These are phyloP conservation scores for Operophtera brumata DNA, from an alignment of 2,888 invertebrate genomes.

Conservation along the genomic window DNA sequence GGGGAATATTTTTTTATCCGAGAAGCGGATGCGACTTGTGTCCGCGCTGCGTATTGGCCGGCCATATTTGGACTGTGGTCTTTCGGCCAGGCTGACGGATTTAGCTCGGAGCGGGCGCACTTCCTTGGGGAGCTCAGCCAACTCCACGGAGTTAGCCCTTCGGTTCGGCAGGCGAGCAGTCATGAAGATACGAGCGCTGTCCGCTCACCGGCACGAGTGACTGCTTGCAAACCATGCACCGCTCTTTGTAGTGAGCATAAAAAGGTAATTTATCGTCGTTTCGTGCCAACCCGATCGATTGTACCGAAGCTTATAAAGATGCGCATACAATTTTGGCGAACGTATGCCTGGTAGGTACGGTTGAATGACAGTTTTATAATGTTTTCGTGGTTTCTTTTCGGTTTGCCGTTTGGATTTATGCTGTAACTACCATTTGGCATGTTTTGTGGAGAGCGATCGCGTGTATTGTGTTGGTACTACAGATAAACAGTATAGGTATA, in stretches of 20 bases:
- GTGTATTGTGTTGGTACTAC: slow-evolving; percentile 5
- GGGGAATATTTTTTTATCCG: slow-evolving; percentile 53
- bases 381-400: slow-evolving; percentile 48
- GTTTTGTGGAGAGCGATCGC: slow-evolving; percentile 15
- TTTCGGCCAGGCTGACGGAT: slow-evolving; percentile 64
- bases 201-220: slow-evolving; percentile 52
- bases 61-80: slow-evolving; percentile 63
- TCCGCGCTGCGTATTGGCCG: slow-evolving; percentile 64
- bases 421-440: slow-evolving; percentile 23
- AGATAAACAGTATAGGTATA: no score
- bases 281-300: slow-evolving; percentile 73
- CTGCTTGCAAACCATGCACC: slow-evolving; percentile 61
- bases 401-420: slow-evolving; percentile 25
- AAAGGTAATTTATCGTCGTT: slow-evolving; percentile 74
- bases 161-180: slow-evolving; percentile 19
- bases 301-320: slow-evolving; percentile 63
- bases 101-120: slow-evolving; percentile 58
- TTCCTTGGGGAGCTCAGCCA: slow-evolving; percentile 35
- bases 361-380: slow-evolving; percentile 49
- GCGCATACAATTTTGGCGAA: slow-evolving; percentile 68
- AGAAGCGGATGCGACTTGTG: slow-evolving; percentile 45
- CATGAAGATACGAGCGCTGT: slow-evolving; percentile 46
- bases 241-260: slow-evolving; percentile 63
- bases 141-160: slow-evolving; percentile 50
- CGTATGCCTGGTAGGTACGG: slow-evolving; percentile 50